Percentiles rank a stretch among this genome's conserved stretches.
These are phyloP conservation scores for Lepus americanus DNA, from an alignment of 2,113 vertebrate genomes.

Conservation along the genomic window DNA sequence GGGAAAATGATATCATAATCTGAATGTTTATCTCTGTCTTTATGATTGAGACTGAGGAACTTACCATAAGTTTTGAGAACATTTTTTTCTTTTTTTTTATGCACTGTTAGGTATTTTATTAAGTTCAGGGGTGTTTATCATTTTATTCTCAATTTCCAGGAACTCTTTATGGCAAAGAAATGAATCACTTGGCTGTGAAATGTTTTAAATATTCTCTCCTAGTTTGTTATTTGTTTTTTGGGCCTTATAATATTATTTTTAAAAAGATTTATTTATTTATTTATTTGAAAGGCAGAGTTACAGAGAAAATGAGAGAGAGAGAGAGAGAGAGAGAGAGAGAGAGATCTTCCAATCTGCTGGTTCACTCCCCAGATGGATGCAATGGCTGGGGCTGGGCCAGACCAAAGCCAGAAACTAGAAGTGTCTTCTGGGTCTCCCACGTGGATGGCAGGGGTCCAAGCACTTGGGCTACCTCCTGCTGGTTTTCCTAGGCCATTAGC, in stretches of 20 bases:
- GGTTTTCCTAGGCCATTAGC: too few species aligned
- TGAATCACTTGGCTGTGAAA: constrained; percentile 44
- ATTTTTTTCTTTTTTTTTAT: constrained; percentile 13
- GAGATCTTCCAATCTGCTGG: too few species aligned
- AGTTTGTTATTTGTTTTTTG: constrained; percentile 47
- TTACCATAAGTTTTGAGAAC: constrained; percentile 10
- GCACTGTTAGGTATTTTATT: background rate
- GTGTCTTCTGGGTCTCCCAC: too few species aligned
- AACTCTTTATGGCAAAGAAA: background rate
- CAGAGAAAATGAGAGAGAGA: too few species aligned
- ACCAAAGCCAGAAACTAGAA: too few species aligned
- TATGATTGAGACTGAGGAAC: background rate
- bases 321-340: too few species aligned
- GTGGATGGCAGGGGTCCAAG: too few species aligned
- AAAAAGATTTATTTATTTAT: background rate
- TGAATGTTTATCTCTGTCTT: background rate
- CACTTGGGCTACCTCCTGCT: too few species aligned
- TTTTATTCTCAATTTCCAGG: constrained; percentile 36
- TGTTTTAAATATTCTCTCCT: constrained; percentile 20
- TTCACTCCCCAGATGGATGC: too few species aligned
- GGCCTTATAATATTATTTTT: constrained; percentile 22
- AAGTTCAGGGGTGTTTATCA: background rate
- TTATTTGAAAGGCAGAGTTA: too few species aligned
- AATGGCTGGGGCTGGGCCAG: too few species aligned
- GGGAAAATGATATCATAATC: background rate